Evolutionary conservation across 2,113 vertebrate genomes (phyloP), one percentile per base, ranked within the genome.

Genomic region (Corapipo altera): DNA sequence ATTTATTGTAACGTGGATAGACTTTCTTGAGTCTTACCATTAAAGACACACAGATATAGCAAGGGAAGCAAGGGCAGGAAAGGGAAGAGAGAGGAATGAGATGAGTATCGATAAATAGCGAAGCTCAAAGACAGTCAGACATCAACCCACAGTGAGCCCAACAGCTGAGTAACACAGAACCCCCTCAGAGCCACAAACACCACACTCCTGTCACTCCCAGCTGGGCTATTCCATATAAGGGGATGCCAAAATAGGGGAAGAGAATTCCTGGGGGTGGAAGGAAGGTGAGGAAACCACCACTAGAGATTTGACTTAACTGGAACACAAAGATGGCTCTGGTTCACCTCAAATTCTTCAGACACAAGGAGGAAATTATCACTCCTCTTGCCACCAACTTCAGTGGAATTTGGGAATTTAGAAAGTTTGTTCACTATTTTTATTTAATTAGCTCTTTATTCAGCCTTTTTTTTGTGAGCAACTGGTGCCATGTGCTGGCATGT

Each of bases 11-110:
- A 98, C 98, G 98, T 97, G 98, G 98, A 98, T 98, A 98, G 98
- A 98, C 98, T 98, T 98, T 98, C 98, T 98, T 98, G 97, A 98
- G 98, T 98, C 98, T 98, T 98, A 98, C 98, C 98, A 98, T 98
- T 97, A 98, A 98, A 98, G 98, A 98, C 98, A 98, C 98, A 98
- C 98, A 98, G 98, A 98, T 98, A 98, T 95, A 98, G 98, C 98
- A 98, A 98, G 97, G 98, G 98, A 98, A 98, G 98, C 98, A 98
- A 97, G 98, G 98, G 98, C 84, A 96, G 98, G 98, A 98, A 97
- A 98, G 98, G 98, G 98, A 98, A 98, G 97, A 98, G 98, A 98
- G 97, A 98, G 98, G 98, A 97, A 95, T 97, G 98, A 97, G 65
- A 98, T 98, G 98, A 98, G 98, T 98, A 95, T 98, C 27, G 95